These are phyloP conservation scores for Brachynemurus nebulosus DNA, from an alignment of 2,888 invertebrate species.

Conservation along the genomic window DNA sequence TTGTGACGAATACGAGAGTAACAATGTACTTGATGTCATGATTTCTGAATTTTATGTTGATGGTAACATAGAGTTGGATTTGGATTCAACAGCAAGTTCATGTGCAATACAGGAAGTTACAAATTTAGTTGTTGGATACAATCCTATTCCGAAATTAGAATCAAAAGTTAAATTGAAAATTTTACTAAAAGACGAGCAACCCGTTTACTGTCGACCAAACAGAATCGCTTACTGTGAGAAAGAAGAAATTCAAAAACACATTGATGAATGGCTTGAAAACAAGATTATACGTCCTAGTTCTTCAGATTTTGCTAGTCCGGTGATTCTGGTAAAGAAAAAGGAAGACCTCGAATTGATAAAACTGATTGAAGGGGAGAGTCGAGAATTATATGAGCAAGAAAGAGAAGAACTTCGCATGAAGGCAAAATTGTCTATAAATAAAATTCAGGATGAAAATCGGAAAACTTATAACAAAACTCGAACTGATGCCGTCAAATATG, in stretches of 20 bases:
- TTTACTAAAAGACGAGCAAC: background rate
- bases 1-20: background rate
- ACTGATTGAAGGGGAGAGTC: too few species aligned
- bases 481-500: too few species aligned
- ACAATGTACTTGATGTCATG: too few species aligned
- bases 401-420: too few species aligned
- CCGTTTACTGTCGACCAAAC: background rate
- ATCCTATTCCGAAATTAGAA: background rate
- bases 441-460: too few species aligned
- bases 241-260: background rate
- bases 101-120: background rate
- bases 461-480: too few species aligned
- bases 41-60: background rate
- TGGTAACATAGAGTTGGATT: background rate
- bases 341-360: too few species aligned
- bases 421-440: too few species aligned
- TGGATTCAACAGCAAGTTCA: background rate
- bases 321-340: background rate
- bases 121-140: background rate
- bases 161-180: background rate
- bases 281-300: background rate
- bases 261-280: background rate
- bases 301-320: background rate
- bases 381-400: too few species aligned
- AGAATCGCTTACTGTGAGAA: background rate